phyloP scores from a whole-genome alignment of 2,888 invertebrate genomes.

The Linyphia triangularis region DNA sequence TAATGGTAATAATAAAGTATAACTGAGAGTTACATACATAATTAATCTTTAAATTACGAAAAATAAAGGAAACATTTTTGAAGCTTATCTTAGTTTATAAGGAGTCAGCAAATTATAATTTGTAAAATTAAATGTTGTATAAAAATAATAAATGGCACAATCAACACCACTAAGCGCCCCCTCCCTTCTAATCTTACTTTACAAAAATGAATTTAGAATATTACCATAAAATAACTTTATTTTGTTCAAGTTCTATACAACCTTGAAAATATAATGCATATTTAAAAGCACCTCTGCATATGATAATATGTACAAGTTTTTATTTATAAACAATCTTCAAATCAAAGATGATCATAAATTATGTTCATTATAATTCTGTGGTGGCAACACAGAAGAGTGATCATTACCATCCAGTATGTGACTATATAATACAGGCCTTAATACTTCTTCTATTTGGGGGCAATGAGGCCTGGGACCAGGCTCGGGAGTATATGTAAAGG shows the following conservation, averaged over 20 bases:
- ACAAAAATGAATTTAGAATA: neutral
- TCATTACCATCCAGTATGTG: conserved; percentile 54
- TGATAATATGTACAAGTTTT: conserved; percentile 30
- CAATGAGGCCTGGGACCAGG: conserved; percentile 94
- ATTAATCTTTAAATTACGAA: no score
- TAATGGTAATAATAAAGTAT: no score
- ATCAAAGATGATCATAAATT: conserved; percentile 57
- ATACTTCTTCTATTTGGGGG: conserved; percentile 84
- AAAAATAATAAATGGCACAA: conserved; percentile 19
- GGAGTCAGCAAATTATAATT: no score
- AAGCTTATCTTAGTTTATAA: no score
- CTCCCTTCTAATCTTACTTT: neutral
- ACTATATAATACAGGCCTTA: conserved; percentile 74
- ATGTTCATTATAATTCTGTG: conserved; percentile 68
- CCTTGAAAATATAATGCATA: neutral
- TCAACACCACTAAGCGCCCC: conserved; percentile 1
- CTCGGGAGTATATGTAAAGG: conserved; percentile 98
- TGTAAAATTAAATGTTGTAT: neutral
- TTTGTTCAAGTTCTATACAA: neutral
- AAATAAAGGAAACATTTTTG: no score
- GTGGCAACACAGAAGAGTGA: conserved; percentile 58
- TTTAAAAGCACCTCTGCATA: conserved; percentile 12
- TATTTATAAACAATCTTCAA: neutral
- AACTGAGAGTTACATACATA: no score
- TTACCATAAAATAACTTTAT: neutral